Percentiles rank a stretch among this genome's conserved stretches.
Conservation (phyloP, 1,140 invertebrate species). For the Homalodisca vitripennis region DNA sequence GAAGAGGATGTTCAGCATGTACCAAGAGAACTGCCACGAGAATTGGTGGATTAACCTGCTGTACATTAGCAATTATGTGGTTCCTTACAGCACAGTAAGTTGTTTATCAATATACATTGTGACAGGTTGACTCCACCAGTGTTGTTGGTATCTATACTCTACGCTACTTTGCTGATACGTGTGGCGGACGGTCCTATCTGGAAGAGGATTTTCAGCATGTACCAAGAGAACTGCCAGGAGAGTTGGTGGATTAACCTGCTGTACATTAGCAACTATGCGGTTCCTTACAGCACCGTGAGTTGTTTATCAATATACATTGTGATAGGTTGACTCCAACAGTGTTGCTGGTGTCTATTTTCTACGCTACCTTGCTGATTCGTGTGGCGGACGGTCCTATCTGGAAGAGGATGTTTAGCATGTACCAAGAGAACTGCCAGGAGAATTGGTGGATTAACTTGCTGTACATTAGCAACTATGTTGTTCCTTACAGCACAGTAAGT, state of each 20-base stretch:
- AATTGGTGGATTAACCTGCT: too few species aligned
- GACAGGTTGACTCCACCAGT: slow-evolving; percentile 1
- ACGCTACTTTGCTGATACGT: background rate
- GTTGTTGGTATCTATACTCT: background rate
- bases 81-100: too few species aligned
- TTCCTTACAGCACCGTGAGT: too few species aligned
- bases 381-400: background rate
- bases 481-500: slow-evolving; percentile 44
- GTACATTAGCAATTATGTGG: too few species aligned
- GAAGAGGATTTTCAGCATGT: background rate
- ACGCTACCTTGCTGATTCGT: background rate
- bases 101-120: too few species aligned
- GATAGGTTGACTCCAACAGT: background rate
- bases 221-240: slow-evolving; percentile 46
- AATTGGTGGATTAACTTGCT: slow-evolving; percentile 59
- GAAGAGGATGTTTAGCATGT: background rate
- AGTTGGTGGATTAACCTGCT: slow-evolving; percentile 59
- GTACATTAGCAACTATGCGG: slow-evolving; percentile 56
- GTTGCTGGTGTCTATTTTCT: background rate
- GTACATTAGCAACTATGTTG: slow-evolving; percentile 56
- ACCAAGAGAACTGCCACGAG: too few species aligned
- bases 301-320: too few species aligned
- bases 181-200: background rate
- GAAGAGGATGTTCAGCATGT: too few species aligned
- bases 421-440: slow-evolving; percentile 46